Conservation (phyloP, 2,797 vertebrate species). For the Mormyrops attenuatus region DNA sequence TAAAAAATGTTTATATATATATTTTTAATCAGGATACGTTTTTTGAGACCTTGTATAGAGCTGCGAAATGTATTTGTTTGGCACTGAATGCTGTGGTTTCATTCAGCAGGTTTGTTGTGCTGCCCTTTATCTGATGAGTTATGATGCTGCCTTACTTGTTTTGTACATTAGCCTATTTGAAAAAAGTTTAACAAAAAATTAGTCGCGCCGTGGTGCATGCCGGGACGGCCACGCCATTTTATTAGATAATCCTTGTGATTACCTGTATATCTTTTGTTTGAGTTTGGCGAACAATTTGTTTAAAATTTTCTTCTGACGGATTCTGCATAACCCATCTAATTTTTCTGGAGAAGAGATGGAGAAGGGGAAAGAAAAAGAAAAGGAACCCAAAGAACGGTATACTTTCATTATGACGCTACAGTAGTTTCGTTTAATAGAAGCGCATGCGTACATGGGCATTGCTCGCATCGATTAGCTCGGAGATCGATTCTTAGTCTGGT, state of each 20-base stretch:
- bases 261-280: background rate
- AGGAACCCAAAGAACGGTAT: background rate
- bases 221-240: background rate
- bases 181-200: background rate
- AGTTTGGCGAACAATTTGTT: background rate
- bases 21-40: background rate
- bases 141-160: background rate
- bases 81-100: background rate
- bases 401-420: background rate
- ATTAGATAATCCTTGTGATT: background rate
- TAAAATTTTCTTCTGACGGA: background rate
- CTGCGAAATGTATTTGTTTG: background rate
- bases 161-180: background rate
- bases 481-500: background rate
- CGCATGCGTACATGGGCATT: conserved; percentile 1
- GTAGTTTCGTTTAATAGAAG: background rate
- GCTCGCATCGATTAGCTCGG: background rate
- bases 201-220: background rate
- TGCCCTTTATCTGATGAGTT: background rate
- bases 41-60: background rate
- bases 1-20: background rate
- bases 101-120: background rate
- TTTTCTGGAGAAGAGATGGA: background rate
- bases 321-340: background rate
- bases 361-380: background rate